Percentiles rank a stretch among this genome's conserved stretches.
Conservation (phyloP, 2,113 vertebrate species). For the Syrrhaptes paradoxus region DNA sequence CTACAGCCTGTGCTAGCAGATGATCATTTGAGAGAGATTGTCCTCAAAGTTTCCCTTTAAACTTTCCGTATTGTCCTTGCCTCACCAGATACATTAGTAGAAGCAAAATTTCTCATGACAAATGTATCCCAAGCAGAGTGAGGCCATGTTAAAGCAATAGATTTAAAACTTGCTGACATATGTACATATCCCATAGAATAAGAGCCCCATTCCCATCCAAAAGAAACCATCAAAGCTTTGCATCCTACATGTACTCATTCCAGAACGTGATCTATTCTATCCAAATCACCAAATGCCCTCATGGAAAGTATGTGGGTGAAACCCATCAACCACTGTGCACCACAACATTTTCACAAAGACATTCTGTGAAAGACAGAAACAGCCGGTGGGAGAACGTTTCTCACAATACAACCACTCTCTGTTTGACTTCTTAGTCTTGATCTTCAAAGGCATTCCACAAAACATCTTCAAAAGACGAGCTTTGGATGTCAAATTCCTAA, state of each 20-base stretch:
- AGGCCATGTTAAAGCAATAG: background rate
- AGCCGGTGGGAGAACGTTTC: background rate
- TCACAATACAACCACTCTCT: constrained; percentile 1
- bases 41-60: constrained; percentile 26
- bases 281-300: constrained; percentile 34
- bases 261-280: constrained; percentile 46
- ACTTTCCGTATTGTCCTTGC: background rate
- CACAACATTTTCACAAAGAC: background rate
- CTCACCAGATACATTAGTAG: background rate
- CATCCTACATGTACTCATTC: constrained; percentile 22
- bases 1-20: background rate
- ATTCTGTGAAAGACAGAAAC: constrained; percentile 8
- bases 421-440: constrained; percentile 47
- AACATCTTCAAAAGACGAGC: constrained; percentile 48
- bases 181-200: constrained; percentile 10
- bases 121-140: background rate
- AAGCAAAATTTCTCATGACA: constrained; percentile 32
- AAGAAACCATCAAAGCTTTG: constrained; percentile 53
- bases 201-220: background rate
- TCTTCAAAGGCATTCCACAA: constrained; percentile 66
- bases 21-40: constrained; percentile 4
- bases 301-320: constrained; percentile 52
- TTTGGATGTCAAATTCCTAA: constrained; percentile 22
- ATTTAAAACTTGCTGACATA: constrained; percentile 49
- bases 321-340: background rate